phyloP scores from a whole-genome alignment of 2,888 invertebrate species.

The Sarcophaga carnaria region DNA sequence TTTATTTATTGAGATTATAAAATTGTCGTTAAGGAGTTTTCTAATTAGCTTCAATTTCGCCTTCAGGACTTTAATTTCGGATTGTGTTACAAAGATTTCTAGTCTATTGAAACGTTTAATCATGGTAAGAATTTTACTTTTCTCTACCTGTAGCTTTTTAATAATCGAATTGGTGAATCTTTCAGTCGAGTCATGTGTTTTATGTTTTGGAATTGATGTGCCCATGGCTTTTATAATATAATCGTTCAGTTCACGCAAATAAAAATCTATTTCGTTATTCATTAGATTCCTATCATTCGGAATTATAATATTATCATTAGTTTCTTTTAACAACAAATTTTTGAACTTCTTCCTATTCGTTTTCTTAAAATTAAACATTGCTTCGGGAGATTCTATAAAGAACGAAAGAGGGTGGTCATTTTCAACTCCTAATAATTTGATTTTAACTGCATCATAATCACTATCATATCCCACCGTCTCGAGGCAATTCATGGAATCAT shows the following conservation, averaged over 20 bases:
- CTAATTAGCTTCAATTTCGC: constrained; percentile 5
- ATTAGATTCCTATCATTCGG: not conserved
- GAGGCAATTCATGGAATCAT: no score
- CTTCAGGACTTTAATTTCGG: not conserved
- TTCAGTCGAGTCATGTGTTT: constrained; percentile 1
- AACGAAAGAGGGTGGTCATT: not conserved
- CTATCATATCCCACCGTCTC: no score
- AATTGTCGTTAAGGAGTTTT: constrained; percentile 37
- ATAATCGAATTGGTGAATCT: no score
- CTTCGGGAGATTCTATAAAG: not conserved
- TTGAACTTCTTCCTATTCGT: constrained; percentile 24
- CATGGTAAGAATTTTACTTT: no score
- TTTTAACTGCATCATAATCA: no score
- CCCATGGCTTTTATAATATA: constrained; percentile 21
- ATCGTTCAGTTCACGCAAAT: constrained; percentile 14
- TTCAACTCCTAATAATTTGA: no score
- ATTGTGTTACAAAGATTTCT: no score
- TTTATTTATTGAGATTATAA: constrained; percentile 28
- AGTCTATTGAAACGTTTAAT: no score
- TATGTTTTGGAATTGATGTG: constrained; percentile 17
- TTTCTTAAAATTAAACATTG: constrained; percentile 13
- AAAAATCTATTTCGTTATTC: not conserved
- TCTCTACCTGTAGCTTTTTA: no score
- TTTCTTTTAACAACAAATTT: not conserved
- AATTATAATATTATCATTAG: not conserved